Evolutionary conservation across 64 coral and sea anemone genomes (phyloP).

Genomic region (Montipora efflorescens): DNA sequence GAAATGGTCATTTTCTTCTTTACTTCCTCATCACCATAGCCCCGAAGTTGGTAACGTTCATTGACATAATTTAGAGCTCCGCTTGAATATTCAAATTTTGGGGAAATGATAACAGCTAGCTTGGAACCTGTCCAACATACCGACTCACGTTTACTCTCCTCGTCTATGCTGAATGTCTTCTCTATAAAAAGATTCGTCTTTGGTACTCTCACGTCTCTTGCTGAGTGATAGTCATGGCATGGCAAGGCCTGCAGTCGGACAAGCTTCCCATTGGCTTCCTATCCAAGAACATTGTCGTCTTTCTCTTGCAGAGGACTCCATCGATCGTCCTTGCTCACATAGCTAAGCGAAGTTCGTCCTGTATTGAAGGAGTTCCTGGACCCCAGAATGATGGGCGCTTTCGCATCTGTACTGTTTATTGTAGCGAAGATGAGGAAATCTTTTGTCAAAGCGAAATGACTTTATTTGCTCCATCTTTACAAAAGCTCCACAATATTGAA

Average conservation of each 20-base stretch:
- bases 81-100: conserved; percentile 29
- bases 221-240: conserved; percentile 35
- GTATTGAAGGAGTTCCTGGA: conserved; percentile 42
- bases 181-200: conserved; percentile 52
- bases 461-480: conserved; percentile 43
- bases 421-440: conserved; percentile 17
- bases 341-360: conserved; percentile 8
- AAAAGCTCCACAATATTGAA: conserved; percentile 48
- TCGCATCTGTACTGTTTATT: conserved; percentile 25
- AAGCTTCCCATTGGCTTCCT: background rate
- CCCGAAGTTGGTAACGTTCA: conserved; percentile 58
- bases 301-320: background rate
- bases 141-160: background rate
- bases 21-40: conserved; percentile 45
- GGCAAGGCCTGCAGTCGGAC: conserved; percentile 37
- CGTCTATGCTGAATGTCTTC: conserved; percentile 16
- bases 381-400: conserved; percentile 45
- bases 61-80: conserved; percentile 44
- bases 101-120: conserved; percentile 51
- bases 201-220: conserved; percentile 19
- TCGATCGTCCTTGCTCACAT: conserved; percentile 18
- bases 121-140: conserved; percentile 13
- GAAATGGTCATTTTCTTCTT: conserved; percentile 34
- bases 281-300: background rate
- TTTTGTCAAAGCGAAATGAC: conserved; percentile 28